A percentile compares a stretch with the other conserved stretches of the same genome.
Evolutionary conservation across 2,797 vertebrate species (phyloP).

Genomic region (Myiotriccus ornatus): DNA sequence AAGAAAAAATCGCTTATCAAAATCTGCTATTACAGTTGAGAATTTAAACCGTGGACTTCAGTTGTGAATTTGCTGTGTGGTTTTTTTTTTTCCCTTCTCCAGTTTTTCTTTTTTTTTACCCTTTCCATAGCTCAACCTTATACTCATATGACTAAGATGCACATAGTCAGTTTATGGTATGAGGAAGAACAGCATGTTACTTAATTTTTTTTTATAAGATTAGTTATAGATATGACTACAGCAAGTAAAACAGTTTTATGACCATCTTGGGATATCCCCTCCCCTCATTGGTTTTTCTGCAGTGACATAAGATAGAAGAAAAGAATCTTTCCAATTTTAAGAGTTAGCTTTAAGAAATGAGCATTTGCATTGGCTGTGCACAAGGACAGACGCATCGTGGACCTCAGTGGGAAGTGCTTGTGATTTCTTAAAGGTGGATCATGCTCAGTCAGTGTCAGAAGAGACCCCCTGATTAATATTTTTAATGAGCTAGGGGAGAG

Average conservation of each 20-base stretch:
- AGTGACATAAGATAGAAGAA: background rate
- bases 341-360: background rate
- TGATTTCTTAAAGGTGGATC: background rate
- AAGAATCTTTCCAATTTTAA: background rate
- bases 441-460: background rate
- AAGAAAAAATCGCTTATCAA: background rate
- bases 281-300: background rate
- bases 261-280: background rate
- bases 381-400: background rate
- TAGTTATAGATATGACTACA: background rate
- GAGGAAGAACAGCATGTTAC: background rate
- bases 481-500: constrained; percentile 11
- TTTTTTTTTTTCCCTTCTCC: background rate
- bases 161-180: background rate
- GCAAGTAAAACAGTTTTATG: background rate
- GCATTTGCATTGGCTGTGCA: background rate
- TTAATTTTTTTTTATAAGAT: background rate
- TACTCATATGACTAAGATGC: background rate
- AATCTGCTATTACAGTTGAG: background rate
- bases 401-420: background rate
- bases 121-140: background rate
- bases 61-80: background rate
- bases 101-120: background rate
- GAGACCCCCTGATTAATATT: background rate
- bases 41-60: background rate